phyloP scores from a whole-genome alignment of 2,113 vertebrate genomes.

The Colossoma macropomum region DNA sequence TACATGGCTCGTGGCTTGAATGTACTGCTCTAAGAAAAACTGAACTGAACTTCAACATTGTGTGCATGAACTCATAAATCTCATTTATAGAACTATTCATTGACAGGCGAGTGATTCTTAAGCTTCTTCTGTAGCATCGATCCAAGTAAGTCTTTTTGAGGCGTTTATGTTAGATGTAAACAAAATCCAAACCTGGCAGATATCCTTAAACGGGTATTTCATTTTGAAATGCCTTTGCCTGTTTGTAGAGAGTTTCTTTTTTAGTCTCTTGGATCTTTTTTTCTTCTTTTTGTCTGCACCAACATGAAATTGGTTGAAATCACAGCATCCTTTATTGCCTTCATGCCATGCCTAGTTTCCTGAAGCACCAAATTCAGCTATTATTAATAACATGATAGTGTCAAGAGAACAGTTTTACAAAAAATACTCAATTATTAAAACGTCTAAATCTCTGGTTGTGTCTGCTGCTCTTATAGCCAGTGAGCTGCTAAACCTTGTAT shows the following conservation, averaged over 20 bases:
- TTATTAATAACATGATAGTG: constrained; percentile 15
- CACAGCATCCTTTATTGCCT: neutral
- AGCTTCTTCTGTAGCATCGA: too few relatives aligned
- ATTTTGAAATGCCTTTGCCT: neutral
- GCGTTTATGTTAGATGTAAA: neutral
- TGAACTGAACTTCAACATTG: too few relatives aligned
- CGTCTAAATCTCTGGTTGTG: constrained; percentile 10
- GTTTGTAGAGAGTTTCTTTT: neutral
- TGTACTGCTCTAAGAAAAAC: too few relatives aligned
- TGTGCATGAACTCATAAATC: too few relatives aligned
- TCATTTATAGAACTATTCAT: too few relatives aligned
- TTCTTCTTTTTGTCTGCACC: neutral
- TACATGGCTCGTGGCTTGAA: too few relatives aligned
- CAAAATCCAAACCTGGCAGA: neutral
- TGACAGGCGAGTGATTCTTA: too few relatives aligned
- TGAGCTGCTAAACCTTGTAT: constrained; percentile 21
- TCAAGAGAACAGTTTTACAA: constrained; percentile 7
- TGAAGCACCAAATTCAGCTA: constrained; percentile 22
- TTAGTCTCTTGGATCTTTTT: neutral
- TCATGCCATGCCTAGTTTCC: constrained; percentile 9
- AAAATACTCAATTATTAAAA: constrained; percentile 23
- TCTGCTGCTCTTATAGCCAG: constrained; percentile 15
- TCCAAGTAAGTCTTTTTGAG: too few relatives aligned
- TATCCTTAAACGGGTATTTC: constrained; percentile 10
- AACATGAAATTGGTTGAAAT: constrained; percentile 16